Evolutionary conservation across 64 coral and sea anemone genomes (phyloP).

Genomic region (Exaiptasia diaphana): DNA sequence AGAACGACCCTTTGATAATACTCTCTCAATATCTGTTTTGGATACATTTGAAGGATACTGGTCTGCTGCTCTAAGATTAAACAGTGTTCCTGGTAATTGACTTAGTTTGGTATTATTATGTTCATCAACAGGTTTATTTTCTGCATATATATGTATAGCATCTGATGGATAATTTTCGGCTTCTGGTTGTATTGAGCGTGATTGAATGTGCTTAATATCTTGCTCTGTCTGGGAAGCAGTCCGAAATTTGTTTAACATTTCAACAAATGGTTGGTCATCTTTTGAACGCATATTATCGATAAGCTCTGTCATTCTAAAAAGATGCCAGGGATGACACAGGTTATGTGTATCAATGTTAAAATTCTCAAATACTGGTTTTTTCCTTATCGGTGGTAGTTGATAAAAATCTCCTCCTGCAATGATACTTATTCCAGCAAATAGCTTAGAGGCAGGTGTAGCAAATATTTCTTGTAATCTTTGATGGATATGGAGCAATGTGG

Average conservation of each 20-base stretch:
- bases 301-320: constrained; percentile 45
- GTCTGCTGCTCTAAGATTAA: constrained; percentile 12
- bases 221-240: not conserved
- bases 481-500: constrained; percentile 1
- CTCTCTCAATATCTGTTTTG: constrained; percentile 13
- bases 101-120: constrained; percentile 20
- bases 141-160: not conserved
- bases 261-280: constrained; percentile 44
- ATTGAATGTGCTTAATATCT: constrained; percentile 31
- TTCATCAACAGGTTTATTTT: constrained; percentile 16
- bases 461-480: constrained; percentile 21
- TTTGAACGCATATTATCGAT: not conserved
- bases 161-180: constrained; percentile 2
- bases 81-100: not conserved
- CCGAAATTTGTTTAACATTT: constrained; percentile 5
- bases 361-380: constrained; percentile 12
- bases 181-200: constrained; percentile 24
- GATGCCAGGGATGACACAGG: constrained; percentile 59
- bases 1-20: constrained; percentile 13
- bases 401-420: constrained; percentile 10
- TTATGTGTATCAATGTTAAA: not conserved
- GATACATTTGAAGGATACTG: constrained; percentile 50
- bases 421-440: constrained; percentile 30
- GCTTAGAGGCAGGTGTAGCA: not conserved
- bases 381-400: constrained; percentile 1